These are phyloP conservation scores for Etheostoma perlongum DNA, from an alignment of 2,797 vertebrate genomes.

Conservation along the genomic window DNA sequence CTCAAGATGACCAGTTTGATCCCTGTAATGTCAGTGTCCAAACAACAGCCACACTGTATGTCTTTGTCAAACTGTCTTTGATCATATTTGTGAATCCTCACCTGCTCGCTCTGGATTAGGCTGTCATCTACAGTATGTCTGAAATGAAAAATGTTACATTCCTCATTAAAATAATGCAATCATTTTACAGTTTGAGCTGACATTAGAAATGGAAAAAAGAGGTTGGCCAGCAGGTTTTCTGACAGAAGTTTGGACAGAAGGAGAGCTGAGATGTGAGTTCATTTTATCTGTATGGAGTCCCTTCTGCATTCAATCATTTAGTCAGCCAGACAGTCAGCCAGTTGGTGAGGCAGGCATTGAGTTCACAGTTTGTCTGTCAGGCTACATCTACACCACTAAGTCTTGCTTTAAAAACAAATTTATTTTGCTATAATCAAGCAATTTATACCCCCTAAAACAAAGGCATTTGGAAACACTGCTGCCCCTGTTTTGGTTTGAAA, in stretches of 20 bases:
- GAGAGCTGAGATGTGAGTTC: slow-evolving; percentile 66
- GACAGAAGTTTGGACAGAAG: slow-evolving; percentile 76
- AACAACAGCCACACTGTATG: not conserved
- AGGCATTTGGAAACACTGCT: too few relatives aligned
- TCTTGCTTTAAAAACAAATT: too few relatives aligned
- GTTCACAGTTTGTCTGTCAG: slow-evolving; percentile 40
- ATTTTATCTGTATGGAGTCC: slow-evolving; percentile 75
- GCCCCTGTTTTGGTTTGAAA: too few relatives aligned
- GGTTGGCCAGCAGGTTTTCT: slow-evolving; percentile 60
- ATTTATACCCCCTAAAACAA: too few relatives aligned
- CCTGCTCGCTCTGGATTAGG: slow-evolving; percentile 14
- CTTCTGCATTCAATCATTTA: slow-evolving; percentile 62
- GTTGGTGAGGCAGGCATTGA: slow-evolving; percentile 47
- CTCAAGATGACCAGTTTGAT: slow-evolving; percentile 9
- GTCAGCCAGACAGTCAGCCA: slow-evolving; percentile 50
- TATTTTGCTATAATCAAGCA: too few relatives aligned
- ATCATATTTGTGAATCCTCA: slow-evolving; percentile 13
- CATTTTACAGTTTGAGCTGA: slow-evolving; percentile 59
- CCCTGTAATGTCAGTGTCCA: not conserved
- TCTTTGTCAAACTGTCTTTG: slow-evolving; percentile 6
- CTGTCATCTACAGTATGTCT: slow-evolving; percentile 19
- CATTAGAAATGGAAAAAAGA: slow-evolving; percentile 60
- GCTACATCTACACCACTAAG: too few relatives aligned
- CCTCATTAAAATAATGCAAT: slow-evolving; percentile 43
- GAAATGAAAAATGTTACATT: slow-evolving; percentile 29